Evolutionary conservation across 2,113 vertebrate genomes (phyloP), one percentile per base, ranked within the genome.

Genomic region (Rutilus rutilus): DNA sequence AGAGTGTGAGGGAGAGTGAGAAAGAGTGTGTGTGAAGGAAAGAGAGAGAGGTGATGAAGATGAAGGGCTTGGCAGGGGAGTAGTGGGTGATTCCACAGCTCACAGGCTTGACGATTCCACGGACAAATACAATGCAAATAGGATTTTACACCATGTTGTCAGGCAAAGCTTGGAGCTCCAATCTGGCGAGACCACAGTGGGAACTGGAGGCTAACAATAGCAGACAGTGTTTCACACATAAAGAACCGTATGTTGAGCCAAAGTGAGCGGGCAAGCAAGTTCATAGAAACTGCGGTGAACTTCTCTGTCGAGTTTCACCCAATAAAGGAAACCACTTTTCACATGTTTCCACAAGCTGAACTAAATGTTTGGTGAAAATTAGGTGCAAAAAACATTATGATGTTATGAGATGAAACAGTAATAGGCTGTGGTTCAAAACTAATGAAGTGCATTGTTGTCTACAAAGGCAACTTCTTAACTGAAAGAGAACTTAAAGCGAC

Each of bases 111-210:
- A 87, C 84, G 86, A 92, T 89, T 92, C 91, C 90, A 93, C 90
- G 90, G 92, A 92, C 90, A 90, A 90, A 91, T 89, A 94, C 91
- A 94, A 93, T 93, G 89, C 91, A 94, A 95, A 94, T 87, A 88
- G 92, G 95, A 94, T 94, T 94, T 93, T 92, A 93, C 88, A 91
- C 88, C 91, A 93, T 92, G 89, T 92, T 90, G 89, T 87, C 81
- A 89, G 83, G 87, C 73, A 60, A 78, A 84, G 87, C 77, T 89
- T 85, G 86, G 77, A 86, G 87, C 78, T 82, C 84, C 87, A 87
- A 82, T 88, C 82, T 91, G 89, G 88, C 89, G 74, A 76, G 65
- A 62, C 88, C 88, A 79, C 83, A 86, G 86, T 92, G 89, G 87
- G 87, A 90, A 92, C 84, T 83, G 74, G 82, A 86, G 81, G 52